Conservation (phyloP, 1,140 invertebrate genomes). For the Leptonema lineaticorne region DNA sequence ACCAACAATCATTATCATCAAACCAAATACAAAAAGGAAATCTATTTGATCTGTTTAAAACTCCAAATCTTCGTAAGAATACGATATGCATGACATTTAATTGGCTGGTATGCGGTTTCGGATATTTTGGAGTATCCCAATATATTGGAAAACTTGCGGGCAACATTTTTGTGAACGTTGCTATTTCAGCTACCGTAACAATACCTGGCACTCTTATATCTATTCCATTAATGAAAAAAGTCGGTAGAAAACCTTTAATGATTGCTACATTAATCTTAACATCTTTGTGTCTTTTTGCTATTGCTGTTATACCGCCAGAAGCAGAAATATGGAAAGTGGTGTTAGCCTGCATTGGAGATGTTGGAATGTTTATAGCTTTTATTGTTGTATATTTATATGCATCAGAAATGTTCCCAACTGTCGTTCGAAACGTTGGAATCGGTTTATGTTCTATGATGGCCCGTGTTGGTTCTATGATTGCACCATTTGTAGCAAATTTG, state of each 20-base stretch:
- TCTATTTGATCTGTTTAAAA: constrained; percentile 70
- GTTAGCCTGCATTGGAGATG: constrained; percentile 66
- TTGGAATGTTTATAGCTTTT: constrained; percentile 67
- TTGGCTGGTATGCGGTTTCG: constrained; percentile 72
- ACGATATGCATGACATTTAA: constrained; percentile 69
- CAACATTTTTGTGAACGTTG: constrained; percentile 72
- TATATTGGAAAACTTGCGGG: constrained; percentile 71
- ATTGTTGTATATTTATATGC: constrained; percentile 68
- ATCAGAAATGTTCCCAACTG: constrained; percentile 69
- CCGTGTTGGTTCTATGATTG: constrained; percentile 66
- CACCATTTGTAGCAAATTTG: constrained; percentile 63
- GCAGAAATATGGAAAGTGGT: constrained; percentile 54
- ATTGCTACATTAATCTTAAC: constrained; percentile 60
- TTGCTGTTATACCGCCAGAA: constrained; percentile 56
- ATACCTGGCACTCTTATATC: constrained; percentile 63
- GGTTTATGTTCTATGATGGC: constrained; percentile 69
- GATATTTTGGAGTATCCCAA: constrained; percentile 74
- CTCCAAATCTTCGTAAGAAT: constrained; percentile 73
- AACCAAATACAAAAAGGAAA: constrained; percentile 57
- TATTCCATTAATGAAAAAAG: constrained; percentile 62
- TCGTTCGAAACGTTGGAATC: constrained; percentile 66
- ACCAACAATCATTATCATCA: constrained; percentile 45
- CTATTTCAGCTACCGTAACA: constrained; percentile 63
- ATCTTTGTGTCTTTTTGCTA: constrained; percentile 59
- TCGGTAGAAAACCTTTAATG: constrained; percentile 61